Base-by-base conservation (phyloP, 53 echinoderm and acorn worm species). In the Echinometra lucunter region DNA sequence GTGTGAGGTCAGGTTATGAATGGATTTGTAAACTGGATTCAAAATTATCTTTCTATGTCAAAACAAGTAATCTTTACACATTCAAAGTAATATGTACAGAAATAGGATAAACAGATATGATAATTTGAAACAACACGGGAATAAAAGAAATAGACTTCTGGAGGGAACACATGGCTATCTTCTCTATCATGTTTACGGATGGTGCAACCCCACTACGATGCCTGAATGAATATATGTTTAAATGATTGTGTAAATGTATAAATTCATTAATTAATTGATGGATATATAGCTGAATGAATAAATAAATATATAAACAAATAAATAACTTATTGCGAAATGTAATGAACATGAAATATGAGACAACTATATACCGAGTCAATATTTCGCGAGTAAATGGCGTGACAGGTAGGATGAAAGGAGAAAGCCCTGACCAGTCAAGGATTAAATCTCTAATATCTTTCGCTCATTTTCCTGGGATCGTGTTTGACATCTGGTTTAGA, bases 401-500 rank as follows among this genome's bases (percentile, higher is more conserved):
- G 85, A 49, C 85, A 85, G 28, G 85, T 85, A 45, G 9, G 30
- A 49, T 49, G 49, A 85, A 49, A 28, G 37, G 85, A n/a, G 30
- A 85, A 85, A 85, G 49, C 49, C 12, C n/a, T 85, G 85, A n/a
- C 85, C 85, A 85, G 49, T 49, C 85, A 85, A 85, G 45, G 45
- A 45, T 85, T 49, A 85, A 85, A 85, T 85, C 85, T 85, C 85
- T 49, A 85, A 85, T 85, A 85, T 85, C 85, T 49, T 85, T 49
- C 85, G 85, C 85, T 85, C 85, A 49, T 85, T 85, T 45, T 19
- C 85, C 49, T 49, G 28, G 3, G 85, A 85, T 60, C 25, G 91
- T 91, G 66, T 69, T 66, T 91, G 91, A 78, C 92, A 92, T 92
- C 78, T 92, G 92, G 74, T 75, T 75, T 74, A 17, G 6, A 78